These are phyloP conservation scores for Notospermus geniculatus DNA, from an alignment of 1,140 invertebrate genomes.

Conservation along the genomic window DNA sequence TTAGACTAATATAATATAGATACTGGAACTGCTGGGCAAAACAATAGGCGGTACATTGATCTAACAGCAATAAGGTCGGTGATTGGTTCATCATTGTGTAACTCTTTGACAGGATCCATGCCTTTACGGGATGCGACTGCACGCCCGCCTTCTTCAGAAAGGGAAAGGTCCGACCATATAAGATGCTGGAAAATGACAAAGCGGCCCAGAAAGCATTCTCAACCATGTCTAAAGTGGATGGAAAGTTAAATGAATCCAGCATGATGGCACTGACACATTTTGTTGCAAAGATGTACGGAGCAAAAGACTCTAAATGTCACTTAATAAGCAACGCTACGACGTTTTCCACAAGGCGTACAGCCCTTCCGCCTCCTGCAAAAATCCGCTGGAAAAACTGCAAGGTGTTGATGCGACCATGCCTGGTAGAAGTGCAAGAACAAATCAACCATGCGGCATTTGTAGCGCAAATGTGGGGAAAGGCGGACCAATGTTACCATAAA, in stretches of 20 bases:
- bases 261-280: background rate
- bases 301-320: background rate
- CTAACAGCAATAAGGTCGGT: background rate
- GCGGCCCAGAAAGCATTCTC: conserved; percentile 2
- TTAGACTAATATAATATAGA: too few relatives aligned
- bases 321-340: background rate
- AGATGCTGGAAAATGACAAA: background rate
- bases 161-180: conserved; percentile 9
- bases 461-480: background rate
- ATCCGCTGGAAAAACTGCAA: background rate
- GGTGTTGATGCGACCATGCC: conserved; percentile 1
- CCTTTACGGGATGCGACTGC: conserved; percentile 15
- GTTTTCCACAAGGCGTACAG: background rate
- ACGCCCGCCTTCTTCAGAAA: conserved; percentile 13
- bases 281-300: background rate
- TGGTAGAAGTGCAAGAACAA: background rate
- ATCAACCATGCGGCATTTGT: conserved; percentile 1
- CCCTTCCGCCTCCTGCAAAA: background rate
- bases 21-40: conserved; percentile 9
- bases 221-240: background rate
- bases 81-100: background rate
- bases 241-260: background rate
- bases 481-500: background rate
- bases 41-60: conserved; percentile 17
- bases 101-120: background rate